These are phyloP conservation scores for Samia ricini DNA, from an alignment of 1,140 invertebrate species.

Conservation along the genomic window DNA sequence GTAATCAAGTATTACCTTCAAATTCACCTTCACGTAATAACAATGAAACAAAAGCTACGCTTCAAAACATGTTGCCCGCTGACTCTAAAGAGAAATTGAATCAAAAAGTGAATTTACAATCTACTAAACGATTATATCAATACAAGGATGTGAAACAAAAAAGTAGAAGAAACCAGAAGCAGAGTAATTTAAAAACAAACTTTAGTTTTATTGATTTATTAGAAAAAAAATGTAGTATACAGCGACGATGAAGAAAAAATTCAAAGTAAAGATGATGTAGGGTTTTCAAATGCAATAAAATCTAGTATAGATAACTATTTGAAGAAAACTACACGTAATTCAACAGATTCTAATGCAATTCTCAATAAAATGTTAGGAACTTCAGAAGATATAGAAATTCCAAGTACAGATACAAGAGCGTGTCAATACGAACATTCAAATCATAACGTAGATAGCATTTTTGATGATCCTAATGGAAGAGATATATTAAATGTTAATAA, in stretches of 20 bases:
- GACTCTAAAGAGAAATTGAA: background rate
- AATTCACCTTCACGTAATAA: background rate
- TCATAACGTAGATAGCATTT: background rate
- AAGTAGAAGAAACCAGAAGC: background rate
- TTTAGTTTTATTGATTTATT: slow-evolving; percentile 47
- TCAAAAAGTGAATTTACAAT: background rate
- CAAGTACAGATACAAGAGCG: background rate
- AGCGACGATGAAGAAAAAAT: slow-evolving; percentile 23
- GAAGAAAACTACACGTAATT: background rate
- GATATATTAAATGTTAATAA: too few species aligned
- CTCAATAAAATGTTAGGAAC: slow-evolving; percentile 8
- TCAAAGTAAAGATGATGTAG: slow-evolving; percentile 19
- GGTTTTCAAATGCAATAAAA: slow-evolving; percentile 49
- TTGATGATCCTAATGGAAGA: too few species aligned
- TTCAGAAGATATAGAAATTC: slow-evolving; percentile 7
- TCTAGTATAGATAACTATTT: slow-evolving; percentile 43
- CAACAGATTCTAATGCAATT: background rate
- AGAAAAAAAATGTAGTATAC: slow-evolving; percentile 31
- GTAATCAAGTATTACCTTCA: background rate
- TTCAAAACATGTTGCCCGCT: background rate
- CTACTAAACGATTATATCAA: background rate
- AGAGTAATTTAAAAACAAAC: slow-evolving; percentile 28
- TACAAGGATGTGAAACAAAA: slow-evolving; percentile 2
- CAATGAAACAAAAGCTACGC: background rate
- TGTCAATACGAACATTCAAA: background rate